A percentile compares a stretch with the other conserved stretches of the same genome.
phyloP scores from a whole-genome alignment of 2,113 vertebrate species.

The Diadophis punctatus region DNA sequence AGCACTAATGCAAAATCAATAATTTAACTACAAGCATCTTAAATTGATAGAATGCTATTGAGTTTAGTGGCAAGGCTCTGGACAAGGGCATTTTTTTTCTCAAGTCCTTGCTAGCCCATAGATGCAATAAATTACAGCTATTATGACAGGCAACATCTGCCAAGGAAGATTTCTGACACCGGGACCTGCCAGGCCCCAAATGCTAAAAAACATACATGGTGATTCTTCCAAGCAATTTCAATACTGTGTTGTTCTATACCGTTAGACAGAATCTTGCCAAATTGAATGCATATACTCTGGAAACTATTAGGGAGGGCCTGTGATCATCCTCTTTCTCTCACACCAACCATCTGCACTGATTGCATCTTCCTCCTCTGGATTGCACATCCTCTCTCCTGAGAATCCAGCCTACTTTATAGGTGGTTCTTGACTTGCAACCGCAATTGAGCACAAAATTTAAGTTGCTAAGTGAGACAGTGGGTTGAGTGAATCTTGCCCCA shows the following conservation, averaged over 20 bases:
- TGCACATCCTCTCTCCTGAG: too few relatives aligned
- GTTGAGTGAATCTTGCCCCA: too few relatives aligned
- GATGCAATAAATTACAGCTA: neutral
- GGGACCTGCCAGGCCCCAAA: neutral
- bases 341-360: too few relatives aligned
- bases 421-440: too few relatives aligned
- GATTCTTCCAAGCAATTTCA: neutral
- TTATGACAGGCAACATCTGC: neutral
- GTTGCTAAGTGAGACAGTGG: too few relatives aligned
- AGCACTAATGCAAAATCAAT: accelerated
- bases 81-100: neutral
- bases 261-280: neutral
- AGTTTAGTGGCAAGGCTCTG: neutral
- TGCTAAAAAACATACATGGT: neutral
- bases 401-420: too few relatives aligned
- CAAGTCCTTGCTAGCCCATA: accelerated
- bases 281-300: neutral
- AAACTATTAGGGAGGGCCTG: too few relatives aligned
- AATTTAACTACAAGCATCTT: neutral
- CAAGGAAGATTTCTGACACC: neutral
- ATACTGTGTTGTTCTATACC: neutral
- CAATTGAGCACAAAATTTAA: too few relatives aligned
- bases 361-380: too few relatives aligned
- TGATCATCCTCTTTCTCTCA: too few relatives aligned
- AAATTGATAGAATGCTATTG: neutral